A percentile compares a stretch with the other conserved stretches of the same genome.
These are phyloP conservation scores for Corynorhinus townsendii DNA, from an alignment of 2,113 vertebrate genomes.

Conservation along the genomic window DNA sequence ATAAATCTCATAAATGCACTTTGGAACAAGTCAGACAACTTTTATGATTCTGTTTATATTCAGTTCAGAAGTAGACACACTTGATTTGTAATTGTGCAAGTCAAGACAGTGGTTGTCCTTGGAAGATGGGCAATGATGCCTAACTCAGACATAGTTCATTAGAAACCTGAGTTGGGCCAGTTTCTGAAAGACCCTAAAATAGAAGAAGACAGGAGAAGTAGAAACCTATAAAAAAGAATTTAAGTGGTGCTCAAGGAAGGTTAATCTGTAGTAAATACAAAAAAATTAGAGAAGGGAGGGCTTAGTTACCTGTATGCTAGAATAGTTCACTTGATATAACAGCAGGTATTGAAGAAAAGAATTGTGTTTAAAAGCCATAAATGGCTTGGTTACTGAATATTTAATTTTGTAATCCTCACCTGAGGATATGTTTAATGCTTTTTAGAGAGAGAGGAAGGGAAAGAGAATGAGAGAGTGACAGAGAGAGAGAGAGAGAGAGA, in stretches of 20 bases:
- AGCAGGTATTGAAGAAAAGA: not conserved
- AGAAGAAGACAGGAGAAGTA: not conserved
- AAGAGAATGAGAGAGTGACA: not conserved
- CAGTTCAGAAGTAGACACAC: not conserved
- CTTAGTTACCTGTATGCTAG: not conserved
- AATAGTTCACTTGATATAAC: not conserved
- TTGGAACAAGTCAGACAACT: not conserved
- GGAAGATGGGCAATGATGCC: not conserved
- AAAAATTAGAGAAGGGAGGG: not conserved
- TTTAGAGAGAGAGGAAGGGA: not conserved
- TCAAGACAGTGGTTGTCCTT: not conserved
- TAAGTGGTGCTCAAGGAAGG: not conserved
- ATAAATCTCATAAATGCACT: not conserved
- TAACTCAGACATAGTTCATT: not conserved
- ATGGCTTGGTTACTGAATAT: not conserved
- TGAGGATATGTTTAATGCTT: not conserved
- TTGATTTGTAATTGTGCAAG: not conserved
- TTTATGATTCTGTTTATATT: not conserved
- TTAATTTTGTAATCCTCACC: not conserved
- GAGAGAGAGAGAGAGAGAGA: not conserved
- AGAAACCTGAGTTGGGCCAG: not conserved
- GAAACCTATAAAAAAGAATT: not conserved
- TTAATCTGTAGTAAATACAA: not conserved
- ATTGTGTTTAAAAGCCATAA: not conserved
- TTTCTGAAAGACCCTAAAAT: not conserved